Conservation (phyloP, 1,140 invertebrate genomes). For the Zaprionus davidi region DNA sequence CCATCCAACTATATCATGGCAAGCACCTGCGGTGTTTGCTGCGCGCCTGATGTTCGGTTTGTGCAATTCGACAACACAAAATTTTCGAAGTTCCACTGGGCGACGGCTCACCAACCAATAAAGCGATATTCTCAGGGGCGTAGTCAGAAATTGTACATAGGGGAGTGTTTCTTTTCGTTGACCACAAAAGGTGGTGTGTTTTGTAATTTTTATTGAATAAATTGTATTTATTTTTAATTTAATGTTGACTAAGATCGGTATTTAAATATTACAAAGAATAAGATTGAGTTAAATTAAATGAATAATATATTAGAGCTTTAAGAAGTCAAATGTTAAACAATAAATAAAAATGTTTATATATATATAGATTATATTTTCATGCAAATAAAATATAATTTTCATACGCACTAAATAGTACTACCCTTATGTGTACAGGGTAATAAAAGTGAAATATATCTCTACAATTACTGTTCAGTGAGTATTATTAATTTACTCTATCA, state of each 20-base stretch:
- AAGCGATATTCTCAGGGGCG: slow-evolving; percentile 62
- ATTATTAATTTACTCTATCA: neutral
- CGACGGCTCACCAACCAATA: slow-evolving; percentile 80
- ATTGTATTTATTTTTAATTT: too few relatives aligned
- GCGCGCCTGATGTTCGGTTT: slow-evolving; percentile 77
- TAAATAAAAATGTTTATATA: neutral
- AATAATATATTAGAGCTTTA: too few relatives aligned
- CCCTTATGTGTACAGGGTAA: too few relatives aligned
- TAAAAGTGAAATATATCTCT: neutral
- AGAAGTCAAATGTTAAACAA: neutral
- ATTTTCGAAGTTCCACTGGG: slow-evolving; percentile 83
- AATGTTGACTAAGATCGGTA: too few relatives aligned
- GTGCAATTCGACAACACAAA: slow-evolving; percentile 84
- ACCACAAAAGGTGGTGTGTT: neutral
- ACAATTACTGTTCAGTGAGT: neutral
- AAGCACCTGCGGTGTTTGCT: slow-evolving; percentile 52
- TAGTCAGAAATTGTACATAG: neutral
- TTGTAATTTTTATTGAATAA: too few relatives aligned
- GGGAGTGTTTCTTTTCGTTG: neutral
- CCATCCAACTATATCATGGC: slow-evolving; percentile 83
- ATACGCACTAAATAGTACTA: neutral
- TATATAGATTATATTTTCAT: neutral
- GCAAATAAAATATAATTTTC: neutral
- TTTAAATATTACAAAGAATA: neutral
- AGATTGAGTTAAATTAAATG: neutral